Conservation (phyloP, 1,140 invertebrate genomes). For the Ganaspis sp. region DNA sequence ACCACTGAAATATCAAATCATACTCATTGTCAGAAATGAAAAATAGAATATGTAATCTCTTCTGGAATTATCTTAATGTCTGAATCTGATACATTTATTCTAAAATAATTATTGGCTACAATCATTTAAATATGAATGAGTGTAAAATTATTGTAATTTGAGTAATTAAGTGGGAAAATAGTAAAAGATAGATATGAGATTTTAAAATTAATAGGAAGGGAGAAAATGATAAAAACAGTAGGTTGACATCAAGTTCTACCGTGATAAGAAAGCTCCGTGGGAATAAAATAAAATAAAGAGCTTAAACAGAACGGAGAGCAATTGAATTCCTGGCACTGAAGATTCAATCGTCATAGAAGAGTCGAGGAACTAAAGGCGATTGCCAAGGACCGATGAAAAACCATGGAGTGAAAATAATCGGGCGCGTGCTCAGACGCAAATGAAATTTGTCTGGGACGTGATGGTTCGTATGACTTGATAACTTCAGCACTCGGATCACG, state of each 20-base stretch:
- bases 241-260: not conserved
- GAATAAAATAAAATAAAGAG: conserved; percentile 25
- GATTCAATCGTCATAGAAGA: conserved; percentile 54
- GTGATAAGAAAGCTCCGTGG: conserved; percentile 10
- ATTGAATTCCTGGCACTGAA: conserved; percentile 56
- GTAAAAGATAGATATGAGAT: too few relatives aligned
- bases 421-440: conserved; percentile 41
- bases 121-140: too few relatives aligned
- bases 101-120: too few relatives aligned
- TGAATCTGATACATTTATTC: too few relatives aligned
- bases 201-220: too few relatives aligned
- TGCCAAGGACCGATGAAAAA: conserved; percentile 29
- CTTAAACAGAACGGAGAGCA: conserved; percentile 44
- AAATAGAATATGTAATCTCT: too few relatives aligned
- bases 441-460: conserved; percentile 48
- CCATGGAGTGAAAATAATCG: conserved; percentile 42
- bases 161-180: too few relatives aligned
- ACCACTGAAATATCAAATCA: too few relatives aligned
- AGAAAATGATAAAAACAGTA: not conserved
- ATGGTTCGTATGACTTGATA: conserved; percentile 43
- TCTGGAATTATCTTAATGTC: too few relatives aligned
- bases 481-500: conserved; percentile 40
- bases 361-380: not conserved
- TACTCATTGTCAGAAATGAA: too few relatives aligned
- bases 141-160: too few relatives aligned